Evolutionary conservation across 2,888 invertebrate genomes (phyloP), one percentile per base, ranked within the genome.

Genomic region (Mimas tiliae): DNA sequence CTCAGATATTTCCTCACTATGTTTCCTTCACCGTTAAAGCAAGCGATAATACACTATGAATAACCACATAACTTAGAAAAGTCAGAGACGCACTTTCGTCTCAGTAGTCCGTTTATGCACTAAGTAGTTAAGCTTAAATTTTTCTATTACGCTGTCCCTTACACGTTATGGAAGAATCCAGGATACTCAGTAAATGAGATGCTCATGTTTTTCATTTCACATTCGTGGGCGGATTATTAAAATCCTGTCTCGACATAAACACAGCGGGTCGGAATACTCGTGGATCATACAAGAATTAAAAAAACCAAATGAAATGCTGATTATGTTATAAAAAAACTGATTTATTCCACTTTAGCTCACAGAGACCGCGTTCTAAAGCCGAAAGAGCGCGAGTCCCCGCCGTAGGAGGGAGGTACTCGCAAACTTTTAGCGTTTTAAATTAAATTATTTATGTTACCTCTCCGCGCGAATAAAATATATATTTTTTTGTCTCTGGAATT

Each of bases 401-500:
- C 38, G 38, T 42, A 42, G 38, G 58, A 58, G 58, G 38, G 38
- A 16, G 58, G 64, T 67, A 67, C 65, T 62, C 65, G 68, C 74
- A 69, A 81, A 81, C 73, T 77, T 80, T 81, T 71, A 74, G 72
- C 76, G 78, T 73, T 79, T 80, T 76, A 86, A 88, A 88, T 88
- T 83, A 86, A 85, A 87, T 86, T 86, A 88, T 88, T 86, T 84
- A 86, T 80, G 80, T 80, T 74, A 75, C 78, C 80, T 78, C 75
- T 74, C 73, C 77, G 76, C 78, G 81, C 77, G 79, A 81, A 84
- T 82, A 81, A 82, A 83, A 85, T 83, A 82, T 84, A 76, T 75
- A 74, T 75, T 83, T 85, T 27, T 88, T 88, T 88, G 84, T 89
- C 85, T 85, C 78, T 79, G 88, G 88, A 90, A 90, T 91, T 89